Evolutionary conservation across 2,797 vertebrate species (phyloP).

Genomic region (Meda fulgida): DNA sequence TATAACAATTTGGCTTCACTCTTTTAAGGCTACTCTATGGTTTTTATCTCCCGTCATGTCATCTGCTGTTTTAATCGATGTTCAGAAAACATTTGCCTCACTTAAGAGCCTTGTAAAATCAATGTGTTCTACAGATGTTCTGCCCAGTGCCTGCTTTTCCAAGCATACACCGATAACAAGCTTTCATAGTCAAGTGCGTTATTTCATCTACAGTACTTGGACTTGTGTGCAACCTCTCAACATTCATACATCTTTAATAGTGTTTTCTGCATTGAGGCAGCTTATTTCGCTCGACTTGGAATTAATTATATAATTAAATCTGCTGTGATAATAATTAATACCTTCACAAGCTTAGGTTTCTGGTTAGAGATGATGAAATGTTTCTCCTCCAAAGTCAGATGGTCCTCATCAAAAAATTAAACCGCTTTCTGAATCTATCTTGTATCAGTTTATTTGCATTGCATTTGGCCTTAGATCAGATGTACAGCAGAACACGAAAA

Average conservation of each 20-base stretch:
- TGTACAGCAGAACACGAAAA: not conserved
- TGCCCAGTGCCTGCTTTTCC: slow-evolving; percentile 16
- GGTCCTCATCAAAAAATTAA: slow-evolving; percentile 4
- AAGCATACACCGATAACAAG: not conserved
- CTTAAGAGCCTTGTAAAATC: slow-evolving; percentile 42
- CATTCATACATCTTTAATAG: slow-evolving; percentile 36
- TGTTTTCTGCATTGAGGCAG: not conserved
- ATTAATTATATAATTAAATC: slow-evolving; percentile 25
- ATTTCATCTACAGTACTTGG: slow-evolving; percentile 16
- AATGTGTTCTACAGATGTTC: slow-evolving; percentile 28
- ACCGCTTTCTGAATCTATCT: not conserved
- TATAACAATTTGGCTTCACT: slow-evolving; percentile 22
- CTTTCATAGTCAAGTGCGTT: slow-evolving; percentile 25
- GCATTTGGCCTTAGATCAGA: not conserved
- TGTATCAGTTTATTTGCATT: not conserved
- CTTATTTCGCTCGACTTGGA: slow-evolving; percentile 13
- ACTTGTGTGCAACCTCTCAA: slow-evolving; percentile 3
- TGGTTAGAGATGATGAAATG: slow-evolving; percentile 15
- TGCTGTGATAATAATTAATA: slow-evolving; percentile 25
- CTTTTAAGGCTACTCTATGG: slow-evolving; percentile 16
- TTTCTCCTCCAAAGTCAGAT: slow-evolving; percentile 2
- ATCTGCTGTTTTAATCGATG: slow-evolving; percentile 25
- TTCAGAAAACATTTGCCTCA: slow-evolving; percentile 10
- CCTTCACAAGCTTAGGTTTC: slow-evolving; percentile 4
- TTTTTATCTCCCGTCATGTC: slow-evolving; percentile 24